Base-by-base conservation (phyloP, 2,888 invertebrate genomes). In the Mythimna albipuncta region DNA sequence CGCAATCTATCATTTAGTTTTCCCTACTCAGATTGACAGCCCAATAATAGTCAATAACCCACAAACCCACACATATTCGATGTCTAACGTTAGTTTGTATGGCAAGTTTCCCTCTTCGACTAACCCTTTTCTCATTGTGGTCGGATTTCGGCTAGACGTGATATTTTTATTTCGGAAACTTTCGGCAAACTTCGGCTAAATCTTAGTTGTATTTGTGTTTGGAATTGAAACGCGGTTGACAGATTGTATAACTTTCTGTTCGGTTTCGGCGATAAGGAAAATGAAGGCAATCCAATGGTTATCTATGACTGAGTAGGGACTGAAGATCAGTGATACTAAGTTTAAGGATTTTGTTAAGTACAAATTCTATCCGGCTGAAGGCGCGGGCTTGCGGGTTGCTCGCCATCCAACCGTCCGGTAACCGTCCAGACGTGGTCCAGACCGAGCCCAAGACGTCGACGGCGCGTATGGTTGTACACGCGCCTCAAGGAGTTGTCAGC, bases 91-190 rank as follows among this genome's bases (percentile, higher is more conserved):
- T 6, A 47, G 16, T 75, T 75, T 47, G 41, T 68, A 77, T 50
- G 13, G 19, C 32, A 35, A 77, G 21, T 65, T 58, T 32, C 13
- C 44, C 13, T 55, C 11, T 19, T 16, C 41, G 6, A 11, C 32
- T 26, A 72, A 78, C 62, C 72, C 55, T 75, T 78, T 77, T 5
- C 54, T 6, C 38, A 63, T 77, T 77, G 62, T 63, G 50, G 58
- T 72, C 54, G 44, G 38, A 62, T 70, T 65, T 52, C 50, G 58
- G 54, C 63, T 52, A 63, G 65, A 72, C 65, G 72, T 72, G 69
- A 69, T 78, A 69, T 73, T 69, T 78, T 66, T 63, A 65, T 63
- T 26, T 32, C 57, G 57, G 59, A 3, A 21, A 47, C 21, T 57
- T 54, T 63, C 38, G 57, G 38, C 16, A n/a, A n/a, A 35, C n/a